phyloP scores from a whole-genome alignment of 1,140 invertebrate genomes.

The Diachasma alloeum region DNA sequence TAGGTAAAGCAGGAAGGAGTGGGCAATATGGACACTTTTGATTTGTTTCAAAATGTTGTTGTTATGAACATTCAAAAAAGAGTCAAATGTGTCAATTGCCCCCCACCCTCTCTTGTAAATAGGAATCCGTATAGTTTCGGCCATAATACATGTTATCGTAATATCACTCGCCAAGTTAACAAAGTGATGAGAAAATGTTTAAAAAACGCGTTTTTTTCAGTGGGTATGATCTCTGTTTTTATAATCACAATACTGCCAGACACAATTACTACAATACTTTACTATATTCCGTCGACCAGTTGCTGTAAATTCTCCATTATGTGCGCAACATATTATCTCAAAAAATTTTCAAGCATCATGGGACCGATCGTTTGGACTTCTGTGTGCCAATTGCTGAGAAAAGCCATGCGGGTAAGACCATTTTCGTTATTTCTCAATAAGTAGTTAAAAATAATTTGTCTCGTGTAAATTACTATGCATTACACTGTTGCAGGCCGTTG shows the following conservation, averaged over 20 bases:
- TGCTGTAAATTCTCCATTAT: constrained; percentile 39
- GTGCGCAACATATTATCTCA: constrained; percentile 38
- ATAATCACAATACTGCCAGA: constrained; percentile 47
- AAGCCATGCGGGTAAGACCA: neutral
- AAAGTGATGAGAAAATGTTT: neutral
- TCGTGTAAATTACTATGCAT: no score
- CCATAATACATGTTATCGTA: no score
- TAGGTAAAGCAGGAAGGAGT: constrained; percentile 34
- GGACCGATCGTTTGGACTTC: constrained; percentile 41
- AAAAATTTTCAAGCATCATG: constrained; percentile 44
- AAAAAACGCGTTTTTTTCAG: constrained; percentile 35
- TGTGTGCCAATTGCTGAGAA: neutral
- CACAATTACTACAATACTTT: constrained; percentile 38
- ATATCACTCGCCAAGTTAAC: no score
- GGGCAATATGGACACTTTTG: no score
- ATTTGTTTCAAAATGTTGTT: no score
- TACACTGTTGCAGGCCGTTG: no score
- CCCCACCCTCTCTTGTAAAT: no score
- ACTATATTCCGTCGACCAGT: constrained; percentile 34
- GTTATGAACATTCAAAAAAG: no score
- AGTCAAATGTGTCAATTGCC: no score
- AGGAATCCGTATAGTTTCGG: no score
- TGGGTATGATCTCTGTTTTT: constrained; percentile 39
- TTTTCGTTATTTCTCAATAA: neutral
- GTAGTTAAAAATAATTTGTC: no score